These are phyloP conservation scores for Cheilosia impressa DNA, from an alignment of 2,888 invertebrate genomes.

Conservation along the genomic window DNA sequence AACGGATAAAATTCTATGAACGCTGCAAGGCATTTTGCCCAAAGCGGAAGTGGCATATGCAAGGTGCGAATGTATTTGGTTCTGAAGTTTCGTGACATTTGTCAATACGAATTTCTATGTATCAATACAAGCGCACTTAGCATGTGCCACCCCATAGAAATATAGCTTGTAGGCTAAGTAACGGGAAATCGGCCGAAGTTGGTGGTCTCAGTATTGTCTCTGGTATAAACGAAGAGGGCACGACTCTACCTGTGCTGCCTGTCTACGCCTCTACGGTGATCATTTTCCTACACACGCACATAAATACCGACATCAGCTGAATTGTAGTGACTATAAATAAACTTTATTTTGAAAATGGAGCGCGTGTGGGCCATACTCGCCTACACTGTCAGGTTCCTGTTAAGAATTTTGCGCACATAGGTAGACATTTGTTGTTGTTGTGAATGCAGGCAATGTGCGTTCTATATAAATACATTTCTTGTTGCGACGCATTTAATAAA, in stretches of 20 bases:
- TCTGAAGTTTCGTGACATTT: no score
- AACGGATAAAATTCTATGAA: no score
- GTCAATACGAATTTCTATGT: no score
- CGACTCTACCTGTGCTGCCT: background rate
- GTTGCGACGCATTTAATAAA: slow-evolving; percentile 25
- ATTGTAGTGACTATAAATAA: background rate
- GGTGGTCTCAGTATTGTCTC: no score
- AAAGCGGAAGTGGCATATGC: no score
- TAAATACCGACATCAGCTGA: background rate
- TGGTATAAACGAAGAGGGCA: no score
- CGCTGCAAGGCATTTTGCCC: no score
- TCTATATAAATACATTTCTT: background rate
- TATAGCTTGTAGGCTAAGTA: no score
- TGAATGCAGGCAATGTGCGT: background rate
- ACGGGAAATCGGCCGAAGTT: no score
- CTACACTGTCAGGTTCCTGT: slow-evolving; percentile 4
- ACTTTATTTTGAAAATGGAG: background rate
- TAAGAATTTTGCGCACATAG: background rate
- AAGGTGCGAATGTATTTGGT: no score
- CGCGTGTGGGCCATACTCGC: background rate
- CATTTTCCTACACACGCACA: background rate
- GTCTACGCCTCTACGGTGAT: background rate
- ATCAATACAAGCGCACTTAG: no score
- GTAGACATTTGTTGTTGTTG: background rate
- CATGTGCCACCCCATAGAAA: no score